phyloP scores from a whole-genome alignment of 1,140 invertebrate genomes.

The Conus ventricosus region DNA sequence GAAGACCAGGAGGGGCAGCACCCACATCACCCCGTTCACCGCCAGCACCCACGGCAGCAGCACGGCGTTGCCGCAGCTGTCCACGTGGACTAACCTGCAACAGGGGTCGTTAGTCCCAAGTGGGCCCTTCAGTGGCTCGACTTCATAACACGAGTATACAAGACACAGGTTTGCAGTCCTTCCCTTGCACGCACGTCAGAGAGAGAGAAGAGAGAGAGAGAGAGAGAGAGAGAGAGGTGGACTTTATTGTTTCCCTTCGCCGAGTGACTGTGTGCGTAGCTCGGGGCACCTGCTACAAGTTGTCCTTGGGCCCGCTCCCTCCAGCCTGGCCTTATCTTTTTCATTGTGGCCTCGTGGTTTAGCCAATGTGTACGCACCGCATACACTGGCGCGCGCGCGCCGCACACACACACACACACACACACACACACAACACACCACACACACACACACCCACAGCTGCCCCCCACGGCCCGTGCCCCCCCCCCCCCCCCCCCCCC shows the following conservation, averaged over 20 bases:
- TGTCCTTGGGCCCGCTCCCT: no score
- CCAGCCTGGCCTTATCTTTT: no score
- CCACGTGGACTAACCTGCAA: conserved; percentile 6
- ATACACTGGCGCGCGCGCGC: no score
- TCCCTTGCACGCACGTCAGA: neutral
- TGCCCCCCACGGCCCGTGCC: no score
- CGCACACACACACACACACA: no score
- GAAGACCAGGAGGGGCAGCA: neutral
- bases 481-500: no score
- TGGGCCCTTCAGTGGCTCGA: no score
- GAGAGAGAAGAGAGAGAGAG: neutral
- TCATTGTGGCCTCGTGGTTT: no score
- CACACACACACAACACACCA: no score
- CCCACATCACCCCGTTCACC: conserved; percentile 15
- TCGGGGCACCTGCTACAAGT: no score
- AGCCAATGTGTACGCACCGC: no score
- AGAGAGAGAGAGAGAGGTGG: neutral
- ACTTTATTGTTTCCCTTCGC: neutral
- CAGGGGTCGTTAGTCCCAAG: neutral
- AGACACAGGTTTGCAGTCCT: neutral
- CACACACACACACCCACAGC: no score
- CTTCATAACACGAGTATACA: neutral
- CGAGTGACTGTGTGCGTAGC: neutral
- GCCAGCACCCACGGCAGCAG: neutral
- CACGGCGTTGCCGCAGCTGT: neutral